Conservation (phyloP, 2,113 vertebrate species). For the Merops nubicus region DNA sequence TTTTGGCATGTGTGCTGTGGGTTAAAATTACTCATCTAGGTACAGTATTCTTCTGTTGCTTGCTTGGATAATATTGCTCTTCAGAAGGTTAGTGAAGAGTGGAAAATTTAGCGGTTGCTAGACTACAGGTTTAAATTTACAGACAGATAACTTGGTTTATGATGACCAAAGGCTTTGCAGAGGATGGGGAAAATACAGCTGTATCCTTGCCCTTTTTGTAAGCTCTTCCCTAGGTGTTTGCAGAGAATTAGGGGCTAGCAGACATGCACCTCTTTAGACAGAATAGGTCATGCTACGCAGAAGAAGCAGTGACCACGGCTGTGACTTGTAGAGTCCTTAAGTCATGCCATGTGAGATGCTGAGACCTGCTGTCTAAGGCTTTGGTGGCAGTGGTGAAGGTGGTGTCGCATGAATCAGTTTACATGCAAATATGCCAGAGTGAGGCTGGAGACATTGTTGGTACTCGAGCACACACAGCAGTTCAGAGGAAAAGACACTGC, state of each 20-base stretch:
- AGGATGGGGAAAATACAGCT: not conserved
- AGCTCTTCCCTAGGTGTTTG: not conserved
- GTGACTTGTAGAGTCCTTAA: not conserved
- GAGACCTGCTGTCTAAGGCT: not conserved
- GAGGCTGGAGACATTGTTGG: not conserved
- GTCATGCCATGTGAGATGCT: not conserved
- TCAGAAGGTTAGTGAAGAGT: not conserved
- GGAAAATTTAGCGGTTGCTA: not conserved
- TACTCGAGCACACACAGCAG: not conserved
- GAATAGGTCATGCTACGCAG: not conserved
- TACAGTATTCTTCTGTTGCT: not conserved
- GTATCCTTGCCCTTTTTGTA: not conserved
- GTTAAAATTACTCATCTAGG: not conserved
- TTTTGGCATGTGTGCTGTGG: not conserved
- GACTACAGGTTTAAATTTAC: not conserved
- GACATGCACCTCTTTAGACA: not conserved
- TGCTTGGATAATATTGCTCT: not conserved
- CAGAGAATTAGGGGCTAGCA: not conserved
- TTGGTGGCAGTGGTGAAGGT: not conserved
- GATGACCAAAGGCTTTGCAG: not conserved
- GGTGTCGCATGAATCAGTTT: not conserved
- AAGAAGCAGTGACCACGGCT: not conserved
- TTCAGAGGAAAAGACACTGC: not conserved
- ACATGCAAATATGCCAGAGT: not conserved
- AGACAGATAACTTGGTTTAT: not conserved